These are phyloP conservation scores for Coptotermes formosanus DNA, from an alignment of 1,140 invertebrate genomes.

Conservation along the genomic window DNA sequence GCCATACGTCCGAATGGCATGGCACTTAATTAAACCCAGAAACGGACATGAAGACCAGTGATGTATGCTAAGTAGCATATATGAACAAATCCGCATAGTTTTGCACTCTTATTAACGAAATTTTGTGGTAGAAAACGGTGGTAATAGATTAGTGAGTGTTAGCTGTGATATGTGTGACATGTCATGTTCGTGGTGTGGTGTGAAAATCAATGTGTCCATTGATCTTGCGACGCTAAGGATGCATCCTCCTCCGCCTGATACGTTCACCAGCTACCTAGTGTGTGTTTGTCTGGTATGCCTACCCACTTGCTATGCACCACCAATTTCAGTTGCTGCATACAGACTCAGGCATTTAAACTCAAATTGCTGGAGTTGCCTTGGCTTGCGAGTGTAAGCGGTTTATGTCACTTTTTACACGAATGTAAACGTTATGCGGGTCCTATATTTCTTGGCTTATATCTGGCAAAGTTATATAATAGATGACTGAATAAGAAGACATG, in stretches of 20 bases:
- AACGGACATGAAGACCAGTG: no score
- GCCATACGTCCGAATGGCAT: no score
- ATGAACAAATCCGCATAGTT: no score
- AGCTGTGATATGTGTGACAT: background rate
- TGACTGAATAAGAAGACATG: no score
- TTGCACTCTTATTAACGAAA: no score
- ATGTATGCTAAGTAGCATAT: no score
- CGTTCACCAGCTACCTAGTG: background rate
- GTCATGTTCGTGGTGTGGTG: background rate
- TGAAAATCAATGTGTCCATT: background rate
- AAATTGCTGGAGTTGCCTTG: background rate
- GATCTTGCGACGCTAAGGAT: background rate
- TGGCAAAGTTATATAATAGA: no score
- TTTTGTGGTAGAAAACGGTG: background rate
- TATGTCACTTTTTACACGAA: no score
- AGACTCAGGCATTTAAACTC: background rate
- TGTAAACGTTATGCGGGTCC: no score
- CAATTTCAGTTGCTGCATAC: background rate
- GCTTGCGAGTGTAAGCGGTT: no score
- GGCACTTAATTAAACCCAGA: no score
- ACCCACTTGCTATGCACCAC: background rate
- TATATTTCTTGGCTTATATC: no score
- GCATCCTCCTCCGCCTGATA: background rate
- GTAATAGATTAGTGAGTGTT: background rate
- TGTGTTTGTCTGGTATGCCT: background rate